Evolutionary conservation across 1,140 invertebrate species (phyloP), one percentile per base, ranked within the genome.

Genomic region (Platyscapa corneri): DNA sequence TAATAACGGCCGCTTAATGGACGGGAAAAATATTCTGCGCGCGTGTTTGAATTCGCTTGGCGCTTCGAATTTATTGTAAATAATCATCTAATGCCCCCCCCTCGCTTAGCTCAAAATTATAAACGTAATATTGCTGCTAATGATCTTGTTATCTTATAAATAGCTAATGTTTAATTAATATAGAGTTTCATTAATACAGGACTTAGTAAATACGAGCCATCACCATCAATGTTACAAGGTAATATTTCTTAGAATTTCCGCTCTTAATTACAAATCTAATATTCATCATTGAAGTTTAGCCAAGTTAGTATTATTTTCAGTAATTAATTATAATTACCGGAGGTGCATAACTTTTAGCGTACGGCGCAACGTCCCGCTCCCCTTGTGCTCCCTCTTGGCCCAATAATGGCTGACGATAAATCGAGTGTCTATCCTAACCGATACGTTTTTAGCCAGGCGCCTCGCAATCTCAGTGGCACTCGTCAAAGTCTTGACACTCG

Each of bases 91-190:
- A 27, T 27, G 27, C 18, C 49, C 18, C n/a, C 2, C 27, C 27
- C 2, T 10, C 18, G 16, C 18, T 10, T 18, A 18, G 2, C 18
- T 18, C 18, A 53, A 60, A 60, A 27, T 60, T 27, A 27, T 23
- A 60, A 60, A 60, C 14, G 27, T 27, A 60, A 60, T 27, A 27
- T 60, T 60, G 27, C 27, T 60, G 3, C 23, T 60, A 60, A 60
- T 6, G 27, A 60, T 27, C 56, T 27, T 60, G 27, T 60, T 23
- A 60, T 60, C 5, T 60, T 60, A 60, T 60, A 5, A 60, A 70
- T 70, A 23, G 16, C 67, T 70, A 39, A 70, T 20, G 32, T 70
- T 70, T 70, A 70, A 70, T 70, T 70, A 70, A 70, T 39, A 70
- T 23, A 67, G 14, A 37, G 34, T 70, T 37, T 6, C 34, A 18